These are phyloP conservation scores for Venustaconcha ellipsiformis DNA, from an alignment of 1,140 invertebrate genomes.

Conservation along the genomic window DNA sequence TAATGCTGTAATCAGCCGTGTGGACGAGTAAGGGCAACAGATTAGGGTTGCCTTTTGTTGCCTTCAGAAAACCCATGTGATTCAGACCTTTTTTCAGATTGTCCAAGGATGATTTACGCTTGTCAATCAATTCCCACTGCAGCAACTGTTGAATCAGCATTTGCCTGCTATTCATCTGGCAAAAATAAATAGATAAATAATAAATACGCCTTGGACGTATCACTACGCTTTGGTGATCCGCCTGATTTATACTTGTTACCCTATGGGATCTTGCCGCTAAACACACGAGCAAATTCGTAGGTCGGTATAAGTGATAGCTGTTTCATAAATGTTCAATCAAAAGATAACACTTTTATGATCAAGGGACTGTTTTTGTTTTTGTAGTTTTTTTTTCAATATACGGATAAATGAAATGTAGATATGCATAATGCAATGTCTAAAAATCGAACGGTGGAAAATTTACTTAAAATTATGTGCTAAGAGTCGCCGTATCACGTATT, in stretches of 20 bases:
- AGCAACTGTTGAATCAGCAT: slow-evolving; percentile 13
- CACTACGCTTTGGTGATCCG: background rate
- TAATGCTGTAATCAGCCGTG: background rate
- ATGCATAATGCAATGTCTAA: no score
- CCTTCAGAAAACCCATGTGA: slow-evolving; percentile 20
- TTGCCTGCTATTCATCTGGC: slow-evolving; percentile 8
- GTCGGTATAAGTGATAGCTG: no score
- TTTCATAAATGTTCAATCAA: no score
- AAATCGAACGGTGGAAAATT: no score
- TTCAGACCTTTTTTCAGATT: slow-evolving; percentile 15
- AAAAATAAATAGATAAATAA: background rate
- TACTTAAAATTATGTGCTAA: no score
- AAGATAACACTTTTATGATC: no score
- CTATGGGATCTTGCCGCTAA: background rate
- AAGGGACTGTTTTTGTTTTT: no score
- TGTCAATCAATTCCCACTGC: slow-evolving; percentile 18
- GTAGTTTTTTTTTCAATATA: no score
- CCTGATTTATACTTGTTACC: background rate
- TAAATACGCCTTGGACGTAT: background rate
- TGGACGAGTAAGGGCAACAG: slow-evolving; percentile 13
- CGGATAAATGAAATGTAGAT: no score
- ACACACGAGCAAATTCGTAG: no score
- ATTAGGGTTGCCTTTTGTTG: slow-evolving; percentile 9
- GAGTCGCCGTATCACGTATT: no score
- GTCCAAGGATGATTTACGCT: slow-evolving; percentile 14